Evolutionary conservation across 1,140 invertebrate genomes (phyloP), one percentile per base, ranked within the genome.

Genomic region (Neelides sp.): DNA sequence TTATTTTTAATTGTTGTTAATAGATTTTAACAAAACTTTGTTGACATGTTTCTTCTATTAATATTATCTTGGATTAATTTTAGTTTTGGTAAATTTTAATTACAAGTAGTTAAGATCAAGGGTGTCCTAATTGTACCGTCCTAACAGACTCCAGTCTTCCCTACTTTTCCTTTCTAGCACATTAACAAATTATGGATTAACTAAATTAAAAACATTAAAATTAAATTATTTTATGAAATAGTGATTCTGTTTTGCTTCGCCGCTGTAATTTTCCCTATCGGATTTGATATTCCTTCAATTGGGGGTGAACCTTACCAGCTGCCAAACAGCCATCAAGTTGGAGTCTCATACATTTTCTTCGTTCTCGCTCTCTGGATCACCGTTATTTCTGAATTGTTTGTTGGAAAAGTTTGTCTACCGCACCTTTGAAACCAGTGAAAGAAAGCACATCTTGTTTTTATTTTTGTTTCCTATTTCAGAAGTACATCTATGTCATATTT

Each of bases 231-330:
- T n/a, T n/a, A n/a, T n/a, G n/a, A n/a, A n/a, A n/a, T 68, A 88
- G 85, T 94, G 88, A 85, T 94, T n/a, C 69, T 93, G 24, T 96
- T 94, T 66, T 94, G 90, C 64, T 67, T 92, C 50, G 90, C 90
- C 50, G 90, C 91, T 46, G 89, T 96, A 1, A 89, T 95, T 63
- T 94, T 96, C 66, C 91, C 91, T 13, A 84, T 94, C 76, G 90
- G 90, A 22, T 96, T 96, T 64, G 81, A 92, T 68, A 83, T 93
- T 23, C 84, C 92, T 67, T 85, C 93, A 68, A 95, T 96, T 61
- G 90, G 90, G 43, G 91, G 91, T 1, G 86, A 93, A 66, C 83
- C 89, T 1, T 96, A 93, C 66, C 91, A 95, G 63, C 70, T 96
- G 26, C 92, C 91, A 2, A 92, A 90, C 68, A 92, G 86, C 55